Evolutionary conservation across 2,888 invertebrate species (phyloP).

Genomic region (Brachylomia viminalis): DNA sequence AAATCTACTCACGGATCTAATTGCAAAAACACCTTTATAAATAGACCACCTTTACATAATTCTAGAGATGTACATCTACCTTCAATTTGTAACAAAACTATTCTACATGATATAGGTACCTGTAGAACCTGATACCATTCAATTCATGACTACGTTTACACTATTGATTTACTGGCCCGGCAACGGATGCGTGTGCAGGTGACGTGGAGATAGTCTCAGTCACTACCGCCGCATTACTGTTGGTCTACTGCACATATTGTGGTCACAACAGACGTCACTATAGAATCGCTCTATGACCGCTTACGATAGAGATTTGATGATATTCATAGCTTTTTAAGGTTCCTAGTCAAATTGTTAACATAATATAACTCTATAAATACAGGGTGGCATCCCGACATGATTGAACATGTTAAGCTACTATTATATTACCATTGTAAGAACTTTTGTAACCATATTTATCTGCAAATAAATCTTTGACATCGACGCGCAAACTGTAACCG

Average conservation of each 20-base stretch:
- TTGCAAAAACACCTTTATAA: too few relatives aligned
- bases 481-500: too few relatives aligned
- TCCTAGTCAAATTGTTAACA: not conserved
- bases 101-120: not conserved
- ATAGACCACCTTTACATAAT: not conserved
- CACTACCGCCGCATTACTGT: constrained; percentile 11
- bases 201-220: constrained; percentile 37
- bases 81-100: not conserved
- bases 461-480: too few relatives aligned
- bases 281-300: not conserved
- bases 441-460: too few relatives aligned
- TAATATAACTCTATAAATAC: not conserved
- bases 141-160: constrained; percentile 29
- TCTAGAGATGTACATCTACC: not conserved
- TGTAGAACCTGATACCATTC: constrained; percentile 12
- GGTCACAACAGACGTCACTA: not conserved
- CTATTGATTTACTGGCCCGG: constrained; percentile 29
- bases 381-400: too few relatives aligned
- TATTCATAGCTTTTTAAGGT: not conserved
- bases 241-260: constrained; percentile 34
- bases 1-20: too few relatives aligned
- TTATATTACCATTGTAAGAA: too few relatives aligned
- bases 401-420: too few relatives aligned
- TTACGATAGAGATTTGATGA: not conserved
- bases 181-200: constrained; percentile 25